phyloP scores from a whole-genome alignment of 2,113 vertebrate species.

The Colistium nudipinnis region DNA sequence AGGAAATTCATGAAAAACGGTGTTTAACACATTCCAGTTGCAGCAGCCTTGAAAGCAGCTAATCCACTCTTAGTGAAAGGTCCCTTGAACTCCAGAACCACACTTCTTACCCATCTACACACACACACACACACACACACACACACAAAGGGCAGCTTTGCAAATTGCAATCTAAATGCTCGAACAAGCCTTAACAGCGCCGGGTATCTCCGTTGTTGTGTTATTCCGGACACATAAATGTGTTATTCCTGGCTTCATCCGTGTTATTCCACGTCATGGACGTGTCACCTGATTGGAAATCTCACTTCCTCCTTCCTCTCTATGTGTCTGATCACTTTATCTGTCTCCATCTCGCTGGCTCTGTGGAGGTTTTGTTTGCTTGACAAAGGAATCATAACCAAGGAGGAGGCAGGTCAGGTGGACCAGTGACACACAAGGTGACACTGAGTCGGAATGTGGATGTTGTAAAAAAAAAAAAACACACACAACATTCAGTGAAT shows the following conservation, averaged over 20 bases:
- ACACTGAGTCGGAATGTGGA: too few species aligned
- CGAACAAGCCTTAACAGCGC: neutral
- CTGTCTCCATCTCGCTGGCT: slow-evolving; percentile 1
- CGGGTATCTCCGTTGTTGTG: neutral
- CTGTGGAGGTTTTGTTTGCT: too few species aligned
- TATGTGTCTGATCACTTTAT: slow-evolving; percentile 15
- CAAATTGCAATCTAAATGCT: neutral
- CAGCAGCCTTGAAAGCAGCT: slow-evolving; percentile 63
- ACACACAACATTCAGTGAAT: too few species aligned
- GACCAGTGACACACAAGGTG: too few species aligned
- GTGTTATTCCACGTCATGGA: slow-evolving; percentile 13
- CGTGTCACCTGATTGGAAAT: slow-evolving; percentile 30
- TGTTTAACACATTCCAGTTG: slow-evolving; percentile 57
- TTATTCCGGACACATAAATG: slow-evolving; percentile 6
- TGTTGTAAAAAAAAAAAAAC: too few species aligned
- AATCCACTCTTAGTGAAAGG: slow-evolving; percentile 65
- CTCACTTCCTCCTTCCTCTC: slow-evolving; percentile 16
- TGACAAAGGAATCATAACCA: too few species aligned
- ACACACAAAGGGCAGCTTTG: too few species aligned
- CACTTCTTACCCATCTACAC: slow-evolving; percentile 14
- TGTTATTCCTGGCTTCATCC: slow-evolving; percentile 34
- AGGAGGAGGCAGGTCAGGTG: too few species aligned
- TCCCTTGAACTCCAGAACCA: slow-evolving; percentile 49
- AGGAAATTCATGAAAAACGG: too few species aligned
- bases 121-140: slow-evolving; percentile 32